Conservation (phyloP, 2,888 invertebrate species). For the Acleris laterana region DNA sequence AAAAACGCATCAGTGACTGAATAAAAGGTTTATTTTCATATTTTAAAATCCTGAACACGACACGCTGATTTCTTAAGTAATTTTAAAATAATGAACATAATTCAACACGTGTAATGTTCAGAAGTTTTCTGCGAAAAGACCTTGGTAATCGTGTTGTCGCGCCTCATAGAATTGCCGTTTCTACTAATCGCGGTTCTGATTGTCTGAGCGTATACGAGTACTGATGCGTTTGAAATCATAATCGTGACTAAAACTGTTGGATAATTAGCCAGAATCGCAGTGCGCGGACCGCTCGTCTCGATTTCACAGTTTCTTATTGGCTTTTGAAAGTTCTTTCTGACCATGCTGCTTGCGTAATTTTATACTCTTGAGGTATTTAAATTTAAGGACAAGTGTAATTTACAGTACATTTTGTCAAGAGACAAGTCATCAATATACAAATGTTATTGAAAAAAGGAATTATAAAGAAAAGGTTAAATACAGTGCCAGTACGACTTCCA, state of each 20-base stretch:
- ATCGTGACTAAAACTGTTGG: constrained; percentile 71
- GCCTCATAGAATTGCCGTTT: neutral
- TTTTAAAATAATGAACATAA: neutral
- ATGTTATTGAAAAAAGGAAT: neutral
- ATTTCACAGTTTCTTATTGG: constrained; percentile 76
- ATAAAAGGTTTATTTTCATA: constrained; percentile 19
- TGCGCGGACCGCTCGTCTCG: constrained; percentile 57
- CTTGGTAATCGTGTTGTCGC: neutral
- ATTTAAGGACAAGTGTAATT: constrained; percentile 54
- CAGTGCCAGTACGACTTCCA: neutral
- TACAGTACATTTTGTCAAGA: constrained; percentile 42
- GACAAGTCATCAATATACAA: neutral
- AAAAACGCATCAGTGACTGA: constrained; percentile 20
- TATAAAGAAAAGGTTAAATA: constrained; percentile 30
- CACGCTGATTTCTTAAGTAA: neutral
- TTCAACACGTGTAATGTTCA: neutral
- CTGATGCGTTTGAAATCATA: constrained; percentile 56
- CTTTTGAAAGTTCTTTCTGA: constrained; percentile 75
- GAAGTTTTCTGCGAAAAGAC: neutral
- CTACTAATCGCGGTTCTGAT: constrained; percentile 2
- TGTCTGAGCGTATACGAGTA: constrained; percentile 41
- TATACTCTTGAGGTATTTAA: constrained; percentile 50
- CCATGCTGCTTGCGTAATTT: constrained; percentile 59
- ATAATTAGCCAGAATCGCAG: constrained; percentile 73
- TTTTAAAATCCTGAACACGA: constrained; percentile 11